These are phyloP conservation scores for Drosophila subsilvestris DNA, from an alignment of 2,888 invertebrate genomes.

Conservation along the genomic window DNA sequence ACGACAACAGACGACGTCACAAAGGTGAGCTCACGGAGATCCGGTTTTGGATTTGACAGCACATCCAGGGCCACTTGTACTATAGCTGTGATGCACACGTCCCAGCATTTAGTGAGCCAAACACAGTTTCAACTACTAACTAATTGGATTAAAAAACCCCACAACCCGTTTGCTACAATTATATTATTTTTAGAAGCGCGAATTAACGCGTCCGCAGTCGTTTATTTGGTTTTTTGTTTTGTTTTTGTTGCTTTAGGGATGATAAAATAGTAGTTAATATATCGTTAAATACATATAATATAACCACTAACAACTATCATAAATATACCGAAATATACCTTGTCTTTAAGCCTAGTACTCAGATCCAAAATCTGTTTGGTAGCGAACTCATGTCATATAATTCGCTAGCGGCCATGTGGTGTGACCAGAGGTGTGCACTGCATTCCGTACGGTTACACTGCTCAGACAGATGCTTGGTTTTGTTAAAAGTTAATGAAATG, in stretches of 20 bases:
- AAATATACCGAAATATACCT: too few relatives aligned
- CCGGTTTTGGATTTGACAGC: slow-evolving; percentile 38
- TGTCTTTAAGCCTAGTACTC: too few relatives aligned
- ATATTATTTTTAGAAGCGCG: slow-evolving; percentile 50
- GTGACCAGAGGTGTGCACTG: too few relatives aligned
- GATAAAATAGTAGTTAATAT: too few relatives aligned
- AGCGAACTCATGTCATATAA: too few relatives aligned
- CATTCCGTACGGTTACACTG: too few relatives aligned
- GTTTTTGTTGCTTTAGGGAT: slow-evolving; percentile 2
- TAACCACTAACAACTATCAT: too few relatives aligned
- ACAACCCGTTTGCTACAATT: slow-evolving; percentile 16
- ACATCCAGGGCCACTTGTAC: slow-evolving; percentile 8
- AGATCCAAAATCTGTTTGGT: too few relatives aligned
- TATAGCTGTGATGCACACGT: not conserved
- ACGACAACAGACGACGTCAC: slow-evolving; percentile 46
- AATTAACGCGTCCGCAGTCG: not conserved
- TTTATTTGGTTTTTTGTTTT: slow-evolving; percentile 24
- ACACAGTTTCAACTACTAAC: slow-evolving; percentile 22
- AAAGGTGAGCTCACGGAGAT: slow-evolving; percentile 41
- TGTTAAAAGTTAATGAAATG: too few relatives aligned
- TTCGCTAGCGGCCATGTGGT: too few relatives aligned
- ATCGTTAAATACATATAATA: too few relatives aligned
- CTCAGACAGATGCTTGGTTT: too few relatives aligned
- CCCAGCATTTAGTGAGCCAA: slow-evolving; percentile 2
- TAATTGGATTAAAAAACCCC: slow-evolving; percentile 51